Base-by-base conservation (phyloP, 1,140 invertebrate species). In the Drosophila tristis region DNA sequence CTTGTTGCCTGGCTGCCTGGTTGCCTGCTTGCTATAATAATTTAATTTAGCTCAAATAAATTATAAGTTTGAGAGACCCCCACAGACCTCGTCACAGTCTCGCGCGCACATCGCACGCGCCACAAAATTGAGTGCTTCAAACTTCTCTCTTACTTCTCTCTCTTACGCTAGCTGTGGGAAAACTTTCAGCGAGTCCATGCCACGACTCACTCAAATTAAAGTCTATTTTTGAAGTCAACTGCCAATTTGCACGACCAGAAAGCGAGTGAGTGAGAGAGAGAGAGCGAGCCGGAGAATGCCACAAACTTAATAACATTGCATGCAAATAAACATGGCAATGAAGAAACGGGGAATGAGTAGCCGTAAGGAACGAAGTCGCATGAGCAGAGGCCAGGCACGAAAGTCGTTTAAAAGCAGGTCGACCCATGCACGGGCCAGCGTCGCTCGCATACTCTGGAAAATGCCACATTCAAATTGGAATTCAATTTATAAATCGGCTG, bases 41-140 rank as follows among this genome's bases (percentile, higher is more conserved):
- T 86, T 85, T 86, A 85, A 85, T 85, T 85, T 86, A 76, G 81
- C 81, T 80, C 73, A 86, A 86, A 85, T 85, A 76, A 85, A 85
- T 85, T 86, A 77, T 74, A 74, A 80, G 72, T 76, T 76, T 63
- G 57, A 39, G 42, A 5, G 16, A 29, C 31, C 39, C 68, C 43
- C 47, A 50, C 39, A 49, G 50, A 55, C 50, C 59, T 80, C 78
- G 67, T 76, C 78, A 81, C 67, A 82, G 80, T 82, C 59, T 79
- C 71, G 76, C 78, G 78, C 78, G 56, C 35, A 39, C 35, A 39
- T 82, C 55, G 75, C 71, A 72, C 78, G 78, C 78, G 51, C 54
- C 58, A 75, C 70, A 67, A 84, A 84, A 80, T 85, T 84, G 80
- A 85, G 76, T 85, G 72, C 80, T 84, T 85, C 47, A 82, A 84